A percentile compares a stretch with the other conserved stretches of the same genome.
Conservation (phyloP, 35 echinoderm and acorn worm species). For the Apostichopus parvimensis region DNA sequence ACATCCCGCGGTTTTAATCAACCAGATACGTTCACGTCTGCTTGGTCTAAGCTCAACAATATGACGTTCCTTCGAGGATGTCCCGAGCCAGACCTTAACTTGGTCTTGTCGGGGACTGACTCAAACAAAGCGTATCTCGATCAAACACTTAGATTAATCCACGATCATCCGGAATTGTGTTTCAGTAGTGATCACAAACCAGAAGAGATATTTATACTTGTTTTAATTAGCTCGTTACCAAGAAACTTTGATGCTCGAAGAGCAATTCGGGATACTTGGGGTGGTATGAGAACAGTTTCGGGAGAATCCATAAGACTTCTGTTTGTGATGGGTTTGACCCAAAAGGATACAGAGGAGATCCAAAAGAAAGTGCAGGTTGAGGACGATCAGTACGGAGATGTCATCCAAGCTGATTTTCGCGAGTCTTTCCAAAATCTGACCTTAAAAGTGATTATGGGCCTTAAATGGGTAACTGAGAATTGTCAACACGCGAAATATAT, state of each 20-base stretch:
- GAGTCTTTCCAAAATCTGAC: slow-evolving; percentile 90
- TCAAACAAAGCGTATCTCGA: slow-evolving; percentile 70
- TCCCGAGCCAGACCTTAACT: slow-evolving; percentile 71
- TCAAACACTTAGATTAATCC: slow-evolving; percentile 54
- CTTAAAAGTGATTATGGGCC: slow-evolving; percentile 78
- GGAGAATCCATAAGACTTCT: slow-evolving; percentile 60
- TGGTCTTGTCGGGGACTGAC: slow-evolving; percentile 56
- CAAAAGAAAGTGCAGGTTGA: slow-evolving; percentile 77
- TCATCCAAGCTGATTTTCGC: slow-evolving; percentile 80
- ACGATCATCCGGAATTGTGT: slow-evolving; percentile 69
- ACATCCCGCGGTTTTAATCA: slow-evolving; percentile 73
- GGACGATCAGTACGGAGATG: slow-evolving; percentile 76
- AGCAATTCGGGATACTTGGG: slow-evolving; percentile 91
- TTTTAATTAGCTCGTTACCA: slow-evolving; percentile 76
- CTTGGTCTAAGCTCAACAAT: slow-evolving; percentile 68
- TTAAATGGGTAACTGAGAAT: slow-evolving; percentile 83
- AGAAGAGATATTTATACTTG: slow-evolving; percentile 76
- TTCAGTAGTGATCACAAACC: slow-evolving; percentile 48
- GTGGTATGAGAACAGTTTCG: slow-evolving; percentile 29
- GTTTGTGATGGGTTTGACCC: slow-evolving; percentile 87
- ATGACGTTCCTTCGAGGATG: slow-evolving; percentile 73
- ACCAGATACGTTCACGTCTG: slow-evolving; percentile 29
- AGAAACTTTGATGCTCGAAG: slow-evolving; percentile 75
- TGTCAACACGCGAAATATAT: slow-evolving; percentile 80
- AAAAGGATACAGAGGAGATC: slow-evolving; percentile 72